phyloP scores from a whole-genome alignment of 1,140 invertebrate genomes.

The Melanaphis sacchari region DNA sequence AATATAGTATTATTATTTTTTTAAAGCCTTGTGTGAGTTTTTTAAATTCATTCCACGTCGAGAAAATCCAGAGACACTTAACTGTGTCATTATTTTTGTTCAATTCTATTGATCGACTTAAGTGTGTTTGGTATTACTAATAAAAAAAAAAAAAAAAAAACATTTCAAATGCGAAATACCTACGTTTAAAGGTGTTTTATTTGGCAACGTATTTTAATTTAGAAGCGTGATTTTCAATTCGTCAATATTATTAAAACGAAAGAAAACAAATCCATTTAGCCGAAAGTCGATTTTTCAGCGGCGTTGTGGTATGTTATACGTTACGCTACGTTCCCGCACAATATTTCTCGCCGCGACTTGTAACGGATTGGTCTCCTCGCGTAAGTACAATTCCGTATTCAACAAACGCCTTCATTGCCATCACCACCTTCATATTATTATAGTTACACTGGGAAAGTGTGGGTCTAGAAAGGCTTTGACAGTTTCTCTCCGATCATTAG shows the following conservation, averaged over 20 bases:
- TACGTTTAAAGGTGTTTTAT: not conserved
- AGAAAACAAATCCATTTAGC: not conserved
- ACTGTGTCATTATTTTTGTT: no score
- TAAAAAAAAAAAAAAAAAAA: no score
- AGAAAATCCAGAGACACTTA: no score
- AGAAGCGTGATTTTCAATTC: not conserved
- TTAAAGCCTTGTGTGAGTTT: no score
- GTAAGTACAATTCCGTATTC: not conserved
- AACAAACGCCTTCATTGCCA: not conserved
- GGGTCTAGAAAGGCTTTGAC: no score
- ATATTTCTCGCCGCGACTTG: not conserved
- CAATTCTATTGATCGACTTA: no score
- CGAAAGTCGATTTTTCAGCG: not conserved
- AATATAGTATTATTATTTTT: no score
- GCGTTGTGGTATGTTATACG: not conserved
- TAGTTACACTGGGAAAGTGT: no score
- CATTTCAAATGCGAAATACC: no score
- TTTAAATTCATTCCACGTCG: no score
- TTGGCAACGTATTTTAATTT: not conserved
- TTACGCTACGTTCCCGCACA: conserved; percentile 2
- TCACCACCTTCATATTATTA: no score
- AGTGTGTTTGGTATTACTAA: no score
- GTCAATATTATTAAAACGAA: not conserved
- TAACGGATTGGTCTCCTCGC: not conserved
- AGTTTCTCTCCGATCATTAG: not conserved